phyloP scores from a whole-genome alignment of 2,113 vertebrate genomes.

The Amazona vittata region DNA sequence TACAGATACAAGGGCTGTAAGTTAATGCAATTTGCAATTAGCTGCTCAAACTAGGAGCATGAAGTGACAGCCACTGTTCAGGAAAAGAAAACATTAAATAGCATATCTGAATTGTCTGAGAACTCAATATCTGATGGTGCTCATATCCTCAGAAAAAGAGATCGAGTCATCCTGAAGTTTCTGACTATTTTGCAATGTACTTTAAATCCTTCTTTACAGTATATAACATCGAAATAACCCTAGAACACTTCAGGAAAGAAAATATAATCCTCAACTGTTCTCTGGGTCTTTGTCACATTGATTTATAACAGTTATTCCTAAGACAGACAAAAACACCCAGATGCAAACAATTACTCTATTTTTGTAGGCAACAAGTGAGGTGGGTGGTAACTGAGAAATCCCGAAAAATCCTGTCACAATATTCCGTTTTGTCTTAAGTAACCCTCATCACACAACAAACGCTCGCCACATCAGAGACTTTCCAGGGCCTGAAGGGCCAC shows the following conservation, averaged over 20 bases:
- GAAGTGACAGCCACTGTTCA: background rate
- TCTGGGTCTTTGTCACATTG: conserved; percentile 72
- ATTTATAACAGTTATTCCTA: conserved; percentile 85
- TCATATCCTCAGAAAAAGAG: background rate
- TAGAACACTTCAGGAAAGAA: background rate
- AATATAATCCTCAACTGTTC: conserved; percentile 55
- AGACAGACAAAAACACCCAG: conserved; percentile 79
- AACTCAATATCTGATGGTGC: background rate
- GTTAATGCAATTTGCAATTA: background rate
- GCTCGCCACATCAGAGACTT: conserved; percentile 91
- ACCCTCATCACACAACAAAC: conserved; percentile 89
- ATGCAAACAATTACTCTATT: conserved; percentile 91
- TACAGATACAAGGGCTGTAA: background rate
- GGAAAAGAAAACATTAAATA: background rate
- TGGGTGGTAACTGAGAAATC: conserved; percentile 88
- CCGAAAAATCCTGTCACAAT: conserved; percentile 82
- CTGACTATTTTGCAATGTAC: background rate
- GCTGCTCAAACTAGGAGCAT: background rate
- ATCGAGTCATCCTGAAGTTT: background rate
- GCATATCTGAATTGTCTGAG: background rate
- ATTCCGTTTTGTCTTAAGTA: conserved; percentile 77
- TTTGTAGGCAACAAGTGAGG: conserved; percentile 89
- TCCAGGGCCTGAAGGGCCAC: conserved; percentile 85
- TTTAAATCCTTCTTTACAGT: background rate
- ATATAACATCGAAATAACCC: background rate